Conservation (phyloP, 2,113 vertebrate genomes). For the Carassius auratus region DNA sequence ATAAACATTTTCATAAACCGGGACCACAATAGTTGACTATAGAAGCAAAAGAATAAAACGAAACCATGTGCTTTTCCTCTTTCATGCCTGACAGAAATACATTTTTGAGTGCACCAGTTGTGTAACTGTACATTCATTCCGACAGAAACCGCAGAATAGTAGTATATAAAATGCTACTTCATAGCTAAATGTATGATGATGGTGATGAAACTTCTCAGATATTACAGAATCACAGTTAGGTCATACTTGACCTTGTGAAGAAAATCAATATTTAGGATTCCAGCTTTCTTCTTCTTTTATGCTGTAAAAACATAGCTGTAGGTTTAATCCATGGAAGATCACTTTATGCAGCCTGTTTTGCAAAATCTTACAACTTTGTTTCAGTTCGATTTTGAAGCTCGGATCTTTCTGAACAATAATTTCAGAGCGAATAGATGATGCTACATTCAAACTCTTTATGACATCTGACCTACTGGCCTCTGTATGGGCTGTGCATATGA, state of each 20-base stretch:
- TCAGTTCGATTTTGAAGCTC: no score
- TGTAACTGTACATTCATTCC: constrained; percentile 17
- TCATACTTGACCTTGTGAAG: neutral
- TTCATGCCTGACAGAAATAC: neutral
- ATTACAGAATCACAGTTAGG: neutral
- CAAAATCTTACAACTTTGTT: neutral
- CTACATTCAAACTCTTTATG: neutral
- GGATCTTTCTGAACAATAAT: neutral
- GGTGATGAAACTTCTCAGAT: neutral
- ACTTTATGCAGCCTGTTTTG: neutral
- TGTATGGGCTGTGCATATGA: neutral
- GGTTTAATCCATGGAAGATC: neutral
- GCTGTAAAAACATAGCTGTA: neutral
- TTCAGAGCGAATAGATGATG: neutral
- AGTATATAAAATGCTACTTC: constrained; percentile 8
- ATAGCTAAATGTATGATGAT: neutral
- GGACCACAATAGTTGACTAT: neutral
- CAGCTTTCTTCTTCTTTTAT: neutral
- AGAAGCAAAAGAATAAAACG: constrained; percentile 8
- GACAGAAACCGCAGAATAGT: neutral
- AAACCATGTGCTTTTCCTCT: constrained; percentile 4
- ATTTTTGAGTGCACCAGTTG: neutral
- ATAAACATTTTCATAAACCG: constrained; percentile 17
- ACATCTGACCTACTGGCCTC: neutral
- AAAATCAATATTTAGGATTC: neutral